A percentile compares a stretch with the other conserved stretches of the same genome.
phyloP scores from a whole-genome alignment of 2,888 invertebrate species.

The Coenonympha arcania region DNA sequence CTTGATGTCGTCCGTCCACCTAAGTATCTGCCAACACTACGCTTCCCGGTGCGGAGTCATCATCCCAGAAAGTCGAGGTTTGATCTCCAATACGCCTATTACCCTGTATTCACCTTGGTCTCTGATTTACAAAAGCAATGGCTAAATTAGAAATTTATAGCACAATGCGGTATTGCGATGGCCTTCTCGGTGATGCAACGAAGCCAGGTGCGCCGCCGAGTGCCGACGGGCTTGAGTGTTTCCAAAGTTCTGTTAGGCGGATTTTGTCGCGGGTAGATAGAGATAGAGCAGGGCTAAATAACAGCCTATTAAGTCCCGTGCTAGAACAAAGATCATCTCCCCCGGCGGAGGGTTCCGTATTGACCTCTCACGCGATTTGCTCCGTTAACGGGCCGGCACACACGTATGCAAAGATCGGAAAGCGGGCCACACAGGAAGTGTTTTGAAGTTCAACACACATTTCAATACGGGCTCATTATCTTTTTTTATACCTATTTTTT shows the following conservation, averaged over 20 bases:
- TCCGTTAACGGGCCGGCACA: constrained; percentile 9
- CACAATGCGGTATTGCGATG: neutral
- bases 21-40: too few relatives aligned
- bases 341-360: constrained; percentile 11
- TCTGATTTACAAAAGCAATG: too few relatives aligned
- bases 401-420: constrained; percentile 12
- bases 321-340: constrained; percentile 14
- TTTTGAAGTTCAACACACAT: neutral
- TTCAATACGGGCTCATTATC: neutral
- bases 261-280: constrained; percentile 3
- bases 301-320: constrained; percentile 14
- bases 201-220: neutral
- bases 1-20: too few relatives aligned
- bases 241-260: constrained; percentile 1
- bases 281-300: constrained; percentile 7
- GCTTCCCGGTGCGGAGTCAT: too few relatives aligned
- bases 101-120: too few relatives aligned
- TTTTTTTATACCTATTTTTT: too few relatives aligned
- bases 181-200: neutral
- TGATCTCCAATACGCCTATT: too few relatives aligned
- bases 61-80: too few relatives aligned
- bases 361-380: constrained; percentile 16
- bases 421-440: neutral
- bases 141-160: too few relatives aligned
- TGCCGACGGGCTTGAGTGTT: neutral